Evolutionary conservation across 2,888 invertebrate species (phyloP), one percentile per base, ranked within the genome.

Genomic region (Cheilosia pagana): DNA sequence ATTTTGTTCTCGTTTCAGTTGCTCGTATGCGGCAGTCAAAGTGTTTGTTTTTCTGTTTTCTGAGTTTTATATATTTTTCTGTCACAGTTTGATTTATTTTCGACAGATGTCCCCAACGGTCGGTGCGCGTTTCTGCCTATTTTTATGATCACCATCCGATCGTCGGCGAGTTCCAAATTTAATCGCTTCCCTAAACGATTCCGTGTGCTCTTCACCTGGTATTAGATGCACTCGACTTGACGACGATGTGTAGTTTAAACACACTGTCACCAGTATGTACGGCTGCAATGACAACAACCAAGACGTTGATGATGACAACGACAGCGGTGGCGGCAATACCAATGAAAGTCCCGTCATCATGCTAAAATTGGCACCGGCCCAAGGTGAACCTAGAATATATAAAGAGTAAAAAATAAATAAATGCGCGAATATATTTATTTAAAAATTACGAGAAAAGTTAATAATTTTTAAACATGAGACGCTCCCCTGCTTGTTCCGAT

Each of bases 301-400:
- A 65, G 75, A 76, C 75, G 53, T 53, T 67, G 77, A 77, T 43
- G 60, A 71, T 71, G 75, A 72, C 71, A 68, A 72, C 78, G 74
- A 71, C 81, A 81, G 70, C 67, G 79, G 85, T 81, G 75, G 76
- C 75, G 81, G 81, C 71, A 85, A 81, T 81, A 81, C 55, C 85
- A 85, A 76, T 75, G 85, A 85, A 81, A 85, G 71, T 85, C 81
- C 85, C 85, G 85, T 85, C 85, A 85, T 85, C 81, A 85, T 85
- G 85, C 71, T 85, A 76, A 85, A 85, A 79, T 85, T 85, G 85
- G 85, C 85, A 85, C 71, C 70, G 65, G 71, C 75, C 85, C 85
- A 85, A 85, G 85, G 85, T 85, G 71, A 85, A 85, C 81, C 85
- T 85, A 85, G 48, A 85, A 75, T 21, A 65, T 43, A 62, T 43